Conservation (phyloP, 2,797 vertebrate genomes). For the Helostoma temminkii region DNA sequence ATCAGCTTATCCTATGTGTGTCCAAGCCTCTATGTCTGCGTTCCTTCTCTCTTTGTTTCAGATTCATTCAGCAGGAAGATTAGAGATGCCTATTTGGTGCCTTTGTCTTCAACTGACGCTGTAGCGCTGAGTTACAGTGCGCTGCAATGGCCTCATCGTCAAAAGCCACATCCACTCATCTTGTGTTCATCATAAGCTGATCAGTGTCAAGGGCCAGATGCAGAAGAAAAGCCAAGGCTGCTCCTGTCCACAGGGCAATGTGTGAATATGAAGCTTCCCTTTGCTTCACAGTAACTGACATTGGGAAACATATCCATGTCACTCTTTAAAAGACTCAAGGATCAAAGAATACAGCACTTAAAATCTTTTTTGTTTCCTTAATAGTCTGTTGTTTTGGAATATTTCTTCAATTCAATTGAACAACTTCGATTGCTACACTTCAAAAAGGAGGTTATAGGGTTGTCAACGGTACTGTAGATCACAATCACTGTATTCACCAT, state of each 20-base stretch:
- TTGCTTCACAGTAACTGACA: conserved; percentile 7
- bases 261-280: conserved; percentile 19
- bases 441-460: no score
- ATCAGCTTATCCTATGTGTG: conserved; percentile 86
- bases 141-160: conserved; percentile 45
- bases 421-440: no score
- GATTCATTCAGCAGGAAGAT: conserved; percentile 86
- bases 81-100: conserved; percentile 85
- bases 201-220: conserved; percentile 42
- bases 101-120: conserved; percentile 79
- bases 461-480: conserved; percentile 1
- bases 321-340: conserved; percentile 19
- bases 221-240: conserved; percentile 21
- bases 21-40: conserved; percentile 81
- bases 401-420: no score
- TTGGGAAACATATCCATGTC: conserved; percentile 5
- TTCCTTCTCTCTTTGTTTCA: conserved; percentile 83
- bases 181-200: conserved; percentile 38
- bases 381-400: no score
- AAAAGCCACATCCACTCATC: conserved; percentile 45
- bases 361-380: conserved; percentile 11
- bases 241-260: conserved; percentile 20
- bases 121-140: conserved; percentile 61
- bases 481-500: conserved; percentile 14
- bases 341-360: conserved; percentile 7